Conservation (phyloP, 2,113 vertebrate species). For the Sylvietta virens region DNA sequence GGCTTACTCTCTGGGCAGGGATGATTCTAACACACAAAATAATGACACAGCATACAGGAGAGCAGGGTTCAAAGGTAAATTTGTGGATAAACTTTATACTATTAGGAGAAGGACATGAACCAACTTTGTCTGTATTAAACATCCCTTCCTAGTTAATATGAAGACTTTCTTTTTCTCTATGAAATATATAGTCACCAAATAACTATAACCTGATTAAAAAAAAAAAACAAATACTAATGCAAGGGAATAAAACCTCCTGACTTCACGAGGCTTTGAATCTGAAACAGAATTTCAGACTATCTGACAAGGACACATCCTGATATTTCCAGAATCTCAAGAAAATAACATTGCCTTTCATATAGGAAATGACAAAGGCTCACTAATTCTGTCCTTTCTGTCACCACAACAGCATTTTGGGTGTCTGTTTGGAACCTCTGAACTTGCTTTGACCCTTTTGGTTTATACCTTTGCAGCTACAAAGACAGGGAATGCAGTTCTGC, state of each 20-base stretch:
- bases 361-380: neutral
- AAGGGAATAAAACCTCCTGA: neutral
- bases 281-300: neutral
- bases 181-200: neutral
- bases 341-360: neutral
- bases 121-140: neutral
- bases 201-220: neutral
- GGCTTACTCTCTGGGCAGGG: neutral
- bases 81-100: neutral
- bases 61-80: neutral
- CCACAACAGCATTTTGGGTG: neutral
- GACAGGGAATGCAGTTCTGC: neutral
- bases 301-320: neutral
- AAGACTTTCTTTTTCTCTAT: neutral
- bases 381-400: neutral
- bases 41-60: neutral
- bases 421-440: neutral
- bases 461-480: neutral
- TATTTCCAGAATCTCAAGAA: neutral
- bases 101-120: neutral
- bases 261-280: neutral
- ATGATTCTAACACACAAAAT: neutral
- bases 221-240: accelerated
- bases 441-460: neutral
- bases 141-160: neutral